Evolutionary conservation across 1,140 invertebrate genomes (phyloP), one percentile per base, ranked within the genome.

Genomic region (Drosophila repleta): DNA sequence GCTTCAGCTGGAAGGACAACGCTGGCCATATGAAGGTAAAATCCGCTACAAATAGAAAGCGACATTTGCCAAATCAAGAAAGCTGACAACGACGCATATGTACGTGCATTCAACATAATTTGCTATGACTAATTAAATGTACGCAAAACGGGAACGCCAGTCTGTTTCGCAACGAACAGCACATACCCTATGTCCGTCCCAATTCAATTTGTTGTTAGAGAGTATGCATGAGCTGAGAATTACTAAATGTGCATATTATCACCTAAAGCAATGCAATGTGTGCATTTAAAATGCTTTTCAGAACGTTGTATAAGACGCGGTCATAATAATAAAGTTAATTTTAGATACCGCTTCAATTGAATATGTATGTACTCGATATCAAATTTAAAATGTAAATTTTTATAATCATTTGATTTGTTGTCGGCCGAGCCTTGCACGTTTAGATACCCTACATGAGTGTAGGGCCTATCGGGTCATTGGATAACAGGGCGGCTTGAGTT

Each of bases 1-100:
- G 21, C 26, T 91, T 85, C 61, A 73, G 29, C 11, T 91, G 90
- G 90, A 72, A 46, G 13, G 81, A 78, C 35, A 68, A 41, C 20
- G 41, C 51, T 20, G 74, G 74, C 4, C 43, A 75, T 29, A 56
- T 35, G 24, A 37, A 87, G 82, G 82, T 87, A 83, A 83, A 18
- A 13, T 35, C 13, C 8, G 32, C 1, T 24, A 21, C 10, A 18
- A 26, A 11, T 32, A 18, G 4, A 32, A 21, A 32, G 20, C 10
- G 7, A 29, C 8, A 8, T 29, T 29, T 29, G 29, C 29, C 29
- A 29, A 5, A 10, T 29, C 29, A 29, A 29, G 29, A 29, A 29
- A 8, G 29, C 6, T 29, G 29, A 6, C 29, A 8, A 29, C 7
- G 7, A 29, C 6, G 29, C 29, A 29, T 26, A 26, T 26, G 24